Evolutionary conservation across 2,888 invertebrate genomes (phyloP), one percentile per base, ranked within the genome.

Genomic region (Noctua janthina): DNA sequence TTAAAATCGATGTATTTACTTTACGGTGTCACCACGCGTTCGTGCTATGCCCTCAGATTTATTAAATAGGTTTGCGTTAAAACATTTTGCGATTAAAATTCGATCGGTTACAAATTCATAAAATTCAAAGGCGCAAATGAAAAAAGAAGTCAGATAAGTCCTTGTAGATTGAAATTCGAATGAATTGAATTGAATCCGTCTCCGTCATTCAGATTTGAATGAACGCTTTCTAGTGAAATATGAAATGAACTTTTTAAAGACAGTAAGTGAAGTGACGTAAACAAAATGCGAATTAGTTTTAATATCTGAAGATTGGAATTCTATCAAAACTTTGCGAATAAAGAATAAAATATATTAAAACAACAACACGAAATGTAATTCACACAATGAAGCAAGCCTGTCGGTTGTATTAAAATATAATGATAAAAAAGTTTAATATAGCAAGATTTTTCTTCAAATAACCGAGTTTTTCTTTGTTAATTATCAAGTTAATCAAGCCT

Each of bases 211-310:
- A 88, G 83, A 82, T 88, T 86, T 82, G 79, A 82, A 78, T 76
- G 56, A 81, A 79, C 77, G 84, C 70, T 78, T 81, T 87, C 70
- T 84, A 88, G 87, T 85, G 85, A 86, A 87, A 86, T 82, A 72
- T 15, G 64, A 84, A 82, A 84, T 82, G 76, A 86, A 89, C 85
- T 82, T 85, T 88, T 77, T 75, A 80, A 76, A 83, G 66, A 86
- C 86, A 87, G 76, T 75, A 70, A 80, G 86, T 88, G 80, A 81
- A 82, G 82, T 87, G 86, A 46, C 59, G 46, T 79, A 78, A 49
- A 70, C 64, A 43, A 54, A 80, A 82, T 71, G 68, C 51, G 69
- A 81, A 86, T 79, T 87, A 85, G 84, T 80, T 77, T 74, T 74
- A 89, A 74, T 85, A 79, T 62, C 77, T 62, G 62, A 81, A 79